Conservation (phyloP, 1,140 invertebrate genomes). For the Cydia pomonella region DNA sequence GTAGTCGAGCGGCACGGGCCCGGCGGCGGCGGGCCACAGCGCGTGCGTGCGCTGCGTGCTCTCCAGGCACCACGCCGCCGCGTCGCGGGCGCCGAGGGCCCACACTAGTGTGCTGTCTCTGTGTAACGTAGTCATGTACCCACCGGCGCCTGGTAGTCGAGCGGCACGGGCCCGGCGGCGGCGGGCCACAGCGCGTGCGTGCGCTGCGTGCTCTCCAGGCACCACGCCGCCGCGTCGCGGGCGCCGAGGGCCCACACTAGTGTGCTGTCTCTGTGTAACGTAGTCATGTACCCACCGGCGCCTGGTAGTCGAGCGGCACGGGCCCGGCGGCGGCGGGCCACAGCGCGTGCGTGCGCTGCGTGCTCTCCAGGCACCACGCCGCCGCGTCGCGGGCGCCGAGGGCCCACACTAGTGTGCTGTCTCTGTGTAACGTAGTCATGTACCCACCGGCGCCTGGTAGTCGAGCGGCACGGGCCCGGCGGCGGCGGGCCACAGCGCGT, state of each 20-base stretch:
- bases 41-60: constrained; percentile 28
- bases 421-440: not conserved
- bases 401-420: constrained; percentile 3
- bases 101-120: constrained; percentile 13
- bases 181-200: constrained; percentile 8
- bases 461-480: not conserved
- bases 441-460: constrained; percentile 7
- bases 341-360: not conserved
- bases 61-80: constrained; percentile 36
- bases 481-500: constrained; percentile 3
- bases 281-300: not conserved
- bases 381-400: constrained; percentile 26
- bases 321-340: not conserved
- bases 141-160: constrained; percentile 5
- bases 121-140: not conserved
- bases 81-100: constrained; percentile 44
- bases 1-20: constrained; percentile 65
- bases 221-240: too few species aligned
- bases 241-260: not conserved
- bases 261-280: constrained; percentile 13
- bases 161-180: not conserved
- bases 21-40: constrained; percentile 54
- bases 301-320: not conserved
- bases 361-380: constrained; percentile 11
- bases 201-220: constrained; percentile 8